Evolutionary conservation across 1,140 invertebrate genomes (phyloP), one percentile per base, ranked within the genome.

Genomic region (Holcopasites calliopsidis): DNA sequence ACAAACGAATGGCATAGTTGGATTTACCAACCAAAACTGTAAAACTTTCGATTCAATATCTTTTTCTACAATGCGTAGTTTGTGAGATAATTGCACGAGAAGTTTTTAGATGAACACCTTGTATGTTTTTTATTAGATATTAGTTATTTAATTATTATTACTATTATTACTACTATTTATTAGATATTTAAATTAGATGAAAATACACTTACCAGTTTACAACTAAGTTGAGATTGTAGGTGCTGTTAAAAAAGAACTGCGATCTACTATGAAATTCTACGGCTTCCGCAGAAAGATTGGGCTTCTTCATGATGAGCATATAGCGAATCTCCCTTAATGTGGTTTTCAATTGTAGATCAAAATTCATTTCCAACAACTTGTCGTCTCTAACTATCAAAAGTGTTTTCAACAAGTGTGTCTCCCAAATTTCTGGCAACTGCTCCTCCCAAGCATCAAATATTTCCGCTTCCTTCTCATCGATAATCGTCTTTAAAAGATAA

Each of bases 281-380:
- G 0, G 93, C 94, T 86, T 94, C 93, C 28, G 89, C 79, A 3
- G 94, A 93, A 64, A 93, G 86, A 57, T 91, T 86, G 16, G 93
- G 91, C 77, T 93, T 93, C 35, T 94, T 88, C 70, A 94, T 90
- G 55, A 93, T 92, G 21, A 92, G 93, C 91, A 95, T 92, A 83
- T 95, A 95, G 10, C 93, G 93, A 38, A 94, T 93, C 91, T 95
- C 95, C 26, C 92, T 90, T 23, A 96, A 47, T 4, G 89, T 31
- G 23, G 81, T 84, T 31, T 66, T 92, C 90, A 90, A 62, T 44
- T 88, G 79, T 0, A 69, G 42, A 75, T 86, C 76, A 50, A 89
- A 89, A 78, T 90, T 90, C 26, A 80, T 26, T 26, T 77, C 75
- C 26, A 90, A 52, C 1, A 70, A 35, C 57, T 77, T 47, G 68